Conservation (phyloP, 2,113 vertebrate species). For the Haplotaxodon microlepis region DNA sequence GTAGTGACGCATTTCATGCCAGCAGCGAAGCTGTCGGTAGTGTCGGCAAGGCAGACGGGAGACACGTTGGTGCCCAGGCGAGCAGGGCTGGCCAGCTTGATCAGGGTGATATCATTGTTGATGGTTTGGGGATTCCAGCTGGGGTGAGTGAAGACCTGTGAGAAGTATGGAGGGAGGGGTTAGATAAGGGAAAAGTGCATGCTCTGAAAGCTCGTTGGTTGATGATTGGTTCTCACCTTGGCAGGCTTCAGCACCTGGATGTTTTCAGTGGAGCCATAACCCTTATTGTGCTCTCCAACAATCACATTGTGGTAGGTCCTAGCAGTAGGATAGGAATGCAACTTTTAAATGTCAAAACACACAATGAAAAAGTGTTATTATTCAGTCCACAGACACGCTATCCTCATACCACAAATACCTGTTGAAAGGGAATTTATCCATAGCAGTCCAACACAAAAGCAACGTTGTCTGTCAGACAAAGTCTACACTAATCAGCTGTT, state of each 20-base stretch:
- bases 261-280: constrained; percentile 25
- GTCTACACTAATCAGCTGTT: background rate
- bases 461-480: background rate
- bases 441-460: background rate
- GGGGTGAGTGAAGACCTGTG: constrained; percentile 70
- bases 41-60: constrained; percentile 30
- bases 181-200: accelerated
- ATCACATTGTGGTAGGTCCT: constrained; percentile 78
- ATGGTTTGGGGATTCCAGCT: constrained; percentile 37
- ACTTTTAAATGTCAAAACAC: background rate
- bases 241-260: constrained; percentile 72
- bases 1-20: constrained; percentile 64
- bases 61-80: constrained; percentile 41
- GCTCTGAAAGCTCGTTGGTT: background rate
- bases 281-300: constrained; percentile 76
- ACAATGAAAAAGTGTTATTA: background rate
- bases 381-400: accelerated
- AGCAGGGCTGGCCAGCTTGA: constrained; percentile 61
- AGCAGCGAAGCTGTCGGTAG: constrained; percentile 23
- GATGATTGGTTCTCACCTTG: constrained; percentile 50
- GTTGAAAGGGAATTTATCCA: background rate
- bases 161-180: background rate
- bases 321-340: background rate
- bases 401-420: background rate
- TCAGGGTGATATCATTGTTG: constrained; percentile 59